phyloP scores from a whole-genome alignment of 2,888 invertebrate genomes.

The Frankliniella intonsa region DNA sequence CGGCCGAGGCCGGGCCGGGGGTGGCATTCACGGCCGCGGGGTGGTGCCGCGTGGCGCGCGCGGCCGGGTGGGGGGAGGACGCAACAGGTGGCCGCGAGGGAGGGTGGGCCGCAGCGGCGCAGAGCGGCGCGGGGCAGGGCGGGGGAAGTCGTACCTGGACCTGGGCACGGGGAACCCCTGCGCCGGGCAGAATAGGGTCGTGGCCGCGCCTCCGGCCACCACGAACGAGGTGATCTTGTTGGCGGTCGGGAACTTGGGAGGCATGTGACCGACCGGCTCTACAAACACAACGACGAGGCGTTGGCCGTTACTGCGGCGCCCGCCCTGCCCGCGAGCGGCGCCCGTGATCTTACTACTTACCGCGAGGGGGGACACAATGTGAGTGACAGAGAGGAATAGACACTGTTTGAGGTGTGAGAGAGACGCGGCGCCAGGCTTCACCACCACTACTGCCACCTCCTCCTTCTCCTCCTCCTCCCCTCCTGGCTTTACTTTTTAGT shows the following conservation, averaged over 20 bases:
- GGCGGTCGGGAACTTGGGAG: conserved; percentile 53
- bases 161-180: conserved; percentile 67
- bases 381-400: not conserved
- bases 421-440: conserved; percentile 34
- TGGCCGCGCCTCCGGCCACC: conserved; percentile 46
- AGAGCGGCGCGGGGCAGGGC: not conserved
- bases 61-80: not conserved
- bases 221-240: conserved; percentile 37
- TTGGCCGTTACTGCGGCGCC: too few species aligned
- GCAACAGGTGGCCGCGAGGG: not conserved
- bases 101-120: not conserved
- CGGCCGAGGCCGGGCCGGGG: not conserved
- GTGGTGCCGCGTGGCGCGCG: conserved; percentile 47
- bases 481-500: conserved; percentile 30
- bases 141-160: conserved; percentile 58
- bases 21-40: conserved; percentile 2
- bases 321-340: too few species aligned
- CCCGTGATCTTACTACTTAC: not conserved
- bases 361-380: not conserved
- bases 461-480: conserved; percentile 30
- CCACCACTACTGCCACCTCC: conserved; percentile 29
- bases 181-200: conserved; percentile 63
- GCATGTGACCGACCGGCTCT: conserved; percentile 65
- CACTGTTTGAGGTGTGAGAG: conserved; percentile 31
- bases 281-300: conserved; percentile 38